Conservation (phyloP, 2,113 vertebrate genomes). For the Hystrix brachyura region DNA sequence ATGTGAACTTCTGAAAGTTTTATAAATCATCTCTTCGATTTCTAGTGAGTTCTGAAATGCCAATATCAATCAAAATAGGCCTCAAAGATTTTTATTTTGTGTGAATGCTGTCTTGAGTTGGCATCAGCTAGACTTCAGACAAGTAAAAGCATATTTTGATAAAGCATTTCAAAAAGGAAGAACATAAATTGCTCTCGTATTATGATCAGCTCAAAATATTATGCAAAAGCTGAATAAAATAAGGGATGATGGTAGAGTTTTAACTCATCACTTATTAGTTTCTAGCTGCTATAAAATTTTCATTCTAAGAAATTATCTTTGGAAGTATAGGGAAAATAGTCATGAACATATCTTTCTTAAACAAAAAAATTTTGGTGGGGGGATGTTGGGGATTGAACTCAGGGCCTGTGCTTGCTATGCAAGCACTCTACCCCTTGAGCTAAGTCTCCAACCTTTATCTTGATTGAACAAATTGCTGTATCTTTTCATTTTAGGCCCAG, state of each 20-base stretch:
- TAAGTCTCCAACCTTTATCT: no score
- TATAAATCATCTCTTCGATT: background rate
- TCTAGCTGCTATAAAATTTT: background rate
- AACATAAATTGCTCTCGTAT: background rate
- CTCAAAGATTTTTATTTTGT: background rate
- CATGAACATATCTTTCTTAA: background rate
- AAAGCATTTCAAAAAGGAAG: background rate
- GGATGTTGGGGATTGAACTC: no score
- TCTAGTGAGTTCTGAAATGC: background rate
- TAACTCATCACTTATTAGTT: background rate
- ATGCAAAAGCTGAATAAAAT: background rate
- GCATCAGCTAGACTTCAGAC: background rate
- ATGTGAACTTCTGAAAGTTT: constrained; percentile 21
- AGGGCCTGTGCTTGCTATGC: no score
- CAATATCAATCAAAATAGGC: background rate
- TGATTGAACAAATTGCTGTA: background rate
- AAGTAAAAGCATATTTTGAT: constrained; percentile 41
- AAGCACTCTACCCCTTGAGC: no score
- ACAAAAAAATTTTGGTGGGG: background rate
- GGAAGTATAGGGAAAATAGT: constrained; percentile 33
- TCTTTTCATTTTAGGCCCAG: background rate
- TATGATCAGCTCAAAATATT: background rate
- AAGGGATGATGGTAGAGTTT: background rate
- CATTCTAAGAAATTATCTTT: background rate
- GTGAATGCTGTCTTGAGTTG: background rate